Percentiles rank a stretch among this genome's conserved stretches.
These are phyloP conservation scores for Hipposideros armiger DNA, from an alignment of 2,113 vertebrate genomes.

Conservation along the genomic window DNA sequence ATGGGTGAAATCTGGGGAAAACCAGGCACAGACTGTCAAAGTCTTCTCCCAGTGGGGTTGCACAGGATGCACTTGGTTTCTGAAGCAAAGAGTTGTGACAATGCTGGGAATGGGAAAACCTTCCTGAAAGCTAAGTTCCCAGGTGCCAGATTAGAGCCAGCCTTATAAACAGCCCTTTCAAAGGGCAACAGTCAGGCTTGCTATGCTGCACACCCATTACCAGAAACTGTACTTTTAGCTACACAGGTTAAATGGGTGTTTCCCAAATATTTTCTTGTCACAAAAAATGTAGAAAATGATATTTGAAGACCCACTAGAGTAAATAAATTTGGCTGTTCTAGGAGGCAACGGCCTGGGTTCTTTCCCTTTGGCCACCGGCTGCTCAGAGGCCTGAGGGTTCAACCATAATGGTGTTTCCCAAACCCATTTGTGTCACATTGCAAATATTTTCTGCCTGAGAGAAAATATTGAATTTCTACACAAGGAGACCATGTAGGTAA, in stretches of 20 bases:
- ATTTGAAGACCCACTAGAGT: background rate
- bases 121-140: background rate
- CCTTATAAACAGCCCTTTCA: background rate
- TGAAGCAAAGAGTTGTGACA: accelerated
- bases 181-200: background rate
- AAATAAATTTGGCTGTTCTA: background rate
- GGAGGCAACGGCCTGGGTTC: background rate
- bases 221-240: background rate
- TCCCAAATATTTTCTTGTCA: background rate
- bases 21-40: background rate
- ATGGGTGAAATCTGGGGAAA: background rate
- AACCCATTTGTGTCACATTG: background rate
- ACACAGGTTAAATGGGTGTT: background rate
- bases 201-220: background rate
- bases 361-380: background rate
- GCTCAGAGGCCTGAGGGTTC: background rate
- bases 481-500: background rate
- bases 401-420: accelerated
- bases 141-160: background rate
- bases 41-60: background rate
- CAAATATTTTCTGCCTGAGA: background rate
- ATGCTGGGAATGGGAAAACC: background rate
- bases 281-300: background rate
- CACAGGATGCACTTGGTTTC: background rate
- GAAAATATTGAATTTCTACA: slow-evolving; percentile 10